Evolutionary conservation across 2,888 invertebrate species (phyloP), one percentile per base, ranked within the genome.

Genomic region (Drosophila meridionalis): DNA sequence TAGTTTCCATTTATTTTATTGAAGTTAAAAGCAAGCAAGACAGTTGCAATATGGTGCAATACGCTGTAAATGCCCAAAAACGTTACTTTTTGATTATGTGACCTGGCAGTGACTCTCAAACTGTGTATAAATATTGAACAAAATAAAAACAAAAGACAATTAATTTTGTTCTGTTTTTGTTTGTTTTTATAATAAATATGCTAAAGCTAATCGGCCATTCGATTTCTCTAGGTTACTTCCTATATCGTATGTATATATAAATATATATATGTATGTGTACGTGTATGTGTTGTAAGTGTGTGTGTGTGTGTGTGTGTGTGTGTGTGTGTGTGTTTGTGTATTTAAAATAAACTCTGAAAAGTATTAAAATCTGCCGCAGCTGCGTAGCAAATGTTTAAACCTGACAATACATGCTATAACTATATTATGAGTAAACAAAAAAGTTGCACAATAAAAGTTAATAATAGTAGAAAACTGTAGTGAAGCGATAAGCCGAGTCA

Each of bases 261-360:
- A 43, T 57, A 9, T 40, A 9, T 47, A 34, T 65, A 82, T 88
- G 69, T 83, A 85, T 38, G 3, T 53, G 1, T 34, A 5, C n/a
- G 7, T 36, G 2, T 12, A 2, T 7, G 6, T 48, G 34, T 64
- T 34, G 4, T 52, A n/a, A n/a, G 7, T 53, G 4, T 26, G 1
- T 9, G 14, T 50, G 32, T 63, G 45, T 77, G 14, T 50, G 55
- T 50, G 30, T 71, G 61, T 52, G 42, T 52, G 7, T 53, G 4
- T 26, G 1, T 9, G 14, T 50, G 32, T 63, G 45, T 77, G 14
- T 50, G 55, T 50, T 30, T 71, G 61, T 52, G 42, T 76, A 67
- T 87, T 70, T 64, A 89, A 87, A 83, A 80, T 83, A 83, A 83
- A 89, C 84, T 87, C 72, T 87, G 66, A 69, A 83, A 61, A 64